A percentile compares a stretch with the other conserved stretches of the same genome.
Conservation (phyloP, 2,797 vertebrate species). For the Acipenser ruthenus region DNA sequence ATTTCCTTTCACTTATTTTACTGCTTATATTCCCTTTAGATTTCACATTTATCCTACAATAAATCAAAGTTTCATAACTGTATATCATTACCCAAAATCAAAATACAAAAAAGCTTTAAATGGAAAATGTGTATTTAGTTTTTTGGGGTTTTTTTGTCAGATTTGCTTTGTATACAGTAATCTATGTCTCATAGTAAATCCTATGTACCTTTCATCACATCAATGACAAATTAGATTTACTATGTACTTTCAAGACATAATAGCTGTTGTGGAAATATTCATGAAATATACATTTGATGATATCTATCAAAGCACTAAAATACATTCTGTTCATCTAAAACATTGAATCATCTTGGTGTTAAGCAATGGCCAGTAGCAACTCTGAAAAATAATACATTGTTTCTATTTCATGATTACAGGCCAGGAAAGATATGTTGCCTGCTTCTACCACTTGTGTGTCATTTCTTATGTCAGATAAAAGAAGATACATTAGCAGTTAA, state of each 20-base stretch:
- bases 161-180: neutral
- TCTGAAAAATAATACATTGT: too few species aligned
- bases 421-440: too few species aligned
- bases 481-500: too few species aligned
- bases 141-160: too few species aligned
- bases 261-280: neutral
- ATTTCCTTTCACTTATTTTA: too few species aligned
- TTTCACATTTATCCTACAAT: neutral
- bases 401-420: too few species aligned
- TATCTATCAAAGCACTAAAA: slow-evolving; percentile 26
- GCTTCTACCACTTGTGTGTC: too few species aligned
- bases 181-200: neutral
- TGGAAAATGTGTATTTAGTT: neutral
- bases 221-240: slow-evolving; percentile 1
- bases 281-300: neutral
- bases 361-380: too few species aligned
- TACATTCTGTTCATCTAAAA: slow-evolving; percentile 46
- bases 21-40: neutral
- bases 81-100: slow-evolving; percentile 1
- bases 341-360: slow-evolving; percentile 47
- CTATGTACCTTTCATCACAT: neutral
- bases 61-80: neutral
- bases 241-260: neutral
- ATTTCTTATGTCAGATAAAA: too few species aligned
- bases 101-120: neutral